phyloP scores from a whole-genome alignment of 2,113 vertebrate species.

The Tragelaphus imberbis region DNA sequence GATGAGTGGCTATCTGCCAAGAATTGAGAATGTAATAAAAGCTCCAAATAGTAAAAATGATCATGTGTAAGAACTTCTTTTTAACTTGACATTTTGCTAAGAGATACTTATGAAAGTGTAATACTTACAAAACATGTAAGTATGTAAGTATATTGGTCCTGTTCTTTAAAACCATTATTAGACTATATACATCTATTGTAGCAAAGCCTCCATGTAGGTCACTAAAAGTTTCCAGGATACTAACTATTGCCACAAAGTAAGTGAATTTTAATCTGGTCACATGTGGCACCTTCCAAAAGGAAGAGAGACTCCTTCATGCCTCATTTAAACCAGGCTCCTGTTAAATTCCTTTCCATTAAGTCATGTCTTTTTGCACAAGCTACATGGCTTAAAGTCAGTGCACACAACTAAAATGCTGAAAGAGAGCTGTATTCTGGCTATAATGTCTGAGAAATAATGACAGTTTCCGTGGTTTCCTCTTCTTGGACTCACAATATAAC shows the following conservation, averaged over 20 bases:
- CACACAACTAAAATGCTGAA: conserved; percentile 14
- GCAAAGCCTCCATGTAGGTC: conserved; percentile 31
- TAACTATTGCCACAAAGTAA: conserved; percentile 24
- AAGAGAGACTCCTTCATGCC: conserved; percentile 42
- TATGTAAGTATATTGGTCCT: neutral
- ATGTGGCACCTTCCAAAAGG: conserved; percentile 59
- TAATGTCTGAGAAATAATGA: conserved; percentile 30
- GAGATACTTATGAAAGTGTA: neutral
- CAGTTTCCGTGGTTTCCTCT: conserved; percentile 1
- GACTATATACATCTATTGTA: conserved; percentile 3
- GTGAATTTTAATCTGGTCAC: conserved; percentile 65
- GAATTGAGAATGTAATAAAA: conserved; percentile 13
- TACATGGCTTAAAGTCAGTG: conserved; percentile 40
- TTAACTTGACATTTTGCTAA: conserved; percentile 24
- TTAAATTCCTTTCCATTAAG: conserved; percentile 64
- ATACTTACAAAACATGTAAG: neutral
- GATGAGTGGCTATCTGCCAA: neutral
- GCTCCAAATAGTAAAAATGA: neutral
- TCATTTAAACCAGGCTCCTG: conserved; percentile 60
- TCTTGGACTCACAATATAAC: conserved; percentile 36
- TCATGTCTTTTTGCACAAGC: conserved; percentile 60
- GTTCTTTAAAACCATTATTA: conserved; percentile 4
- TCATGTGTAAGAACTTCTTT: neutral
- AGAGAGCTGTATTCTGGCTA: conserved; percentile 44
- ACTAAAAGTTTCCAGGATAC: conserved; percentile 52